Conservation (phyloP, 2,113 vertebrate species). For the Chunga burmeisteri region DNA sequence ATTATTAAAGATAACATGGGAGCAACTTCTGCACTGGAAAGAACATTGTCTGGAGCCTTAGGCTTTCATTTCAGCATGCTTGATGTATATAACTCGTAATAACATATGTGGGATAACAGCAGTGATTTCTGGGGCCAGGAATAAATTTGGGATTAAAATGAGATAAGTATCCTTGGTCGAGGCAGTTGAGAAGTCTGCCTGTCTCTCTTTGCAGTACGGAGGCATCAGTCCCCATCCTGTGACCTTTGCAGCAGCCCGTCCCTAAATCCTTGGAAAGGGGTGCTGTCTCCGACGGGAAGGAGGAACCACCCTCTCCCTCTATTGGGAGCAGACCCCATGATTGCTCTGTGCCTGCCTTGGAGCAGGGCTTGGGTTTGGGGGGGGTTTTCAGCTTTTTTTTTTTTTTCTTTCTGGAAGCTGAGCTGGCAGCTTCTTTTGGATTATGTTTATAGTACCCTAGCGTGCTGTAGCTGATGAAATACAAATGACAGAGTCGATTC, state of each 20-base stretch:
- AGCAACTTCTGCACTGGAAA: background rate
- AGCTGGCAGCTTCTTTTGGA: conserved; percentile 55
- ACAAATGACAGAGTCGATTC: conserved; percentile 38
- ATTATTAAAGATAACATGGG: background rate
- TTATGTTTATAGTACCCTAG: conserved; percentile 58
- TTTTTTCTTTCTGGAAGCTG: conserved; percentile 32
- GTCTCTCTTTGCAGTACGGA: background rate
- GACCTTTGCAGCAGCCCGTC: background rate
- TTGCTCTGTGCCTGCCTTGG: background rate
- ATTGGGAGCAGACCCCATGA: background rate
- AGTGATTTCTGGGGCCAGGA: conserved; percentile 24
- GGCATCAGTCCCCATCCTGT: background rate
- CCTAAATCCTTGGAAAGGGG: background rate
- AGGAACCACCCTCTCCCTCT: background rate
- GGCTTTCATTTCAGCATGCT: conserved; percentile 19
- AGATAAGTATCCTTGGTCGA: background rate
- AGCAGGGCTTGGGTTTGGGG: background rate
- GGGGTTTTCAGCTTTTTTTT: background rate
- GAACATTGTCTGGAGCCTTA: background rate
- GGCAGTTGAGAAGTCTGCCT: background rate
- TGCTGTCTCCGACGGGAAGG: background rate
- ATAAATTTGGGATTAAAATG: conserved; percentile 39
- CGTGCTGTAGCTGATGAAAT: conserved; percentile 58
- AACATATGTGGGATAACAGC: conserved; percentile 16
- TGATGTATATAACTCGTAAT: background rate